Conservation (phyloP, 2,113 vertebrate species). For the Macheiramphus alcinus region DNA sequence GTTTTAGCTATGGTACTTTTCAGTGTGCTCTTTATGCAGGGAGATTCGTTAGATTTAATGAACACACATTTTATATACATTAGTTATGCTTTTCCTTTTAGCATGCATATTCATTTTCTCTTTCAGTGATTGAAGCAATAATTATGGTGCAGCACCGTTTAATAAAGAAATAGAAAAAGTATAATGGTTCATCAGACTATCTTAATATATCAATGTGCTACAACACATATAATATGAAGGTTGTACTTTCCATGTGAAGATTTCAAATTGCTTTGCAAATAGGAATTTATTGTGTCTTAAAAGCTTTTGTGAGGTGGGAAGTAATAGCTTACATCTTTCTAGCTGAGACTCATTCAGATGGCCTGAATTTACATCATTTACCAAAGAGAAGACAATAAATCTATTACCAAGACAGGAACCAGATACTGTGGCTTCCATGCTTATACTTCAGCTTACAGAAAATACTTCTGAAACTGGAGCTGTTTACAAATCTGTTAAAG, state of each 20-base stretch:
- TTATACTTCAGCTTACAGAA: neutral
- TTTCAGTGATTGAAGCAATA: neutral
- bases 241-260: neutral
- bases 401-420: neutral
- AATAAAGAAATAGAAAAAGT: slow-evolving; percentile 25
- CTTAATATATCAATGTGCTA: neutral
- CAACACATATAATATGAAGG: neutral
- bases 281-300: slow-evolving; percentile 10
- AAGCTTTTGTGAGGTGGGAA: neutral
- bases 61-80: slow-evolving; percentile 4
- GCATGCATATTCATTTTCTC: slow-evolving; percentile 22
- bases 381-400: neutral
- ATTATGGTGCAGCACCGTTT: neutral
- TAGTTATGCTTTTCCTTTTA: slow-evolving; percentile 15
- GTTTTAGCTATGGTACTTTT: neutral
- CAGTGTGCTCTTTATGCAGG: neutral
- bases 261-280: slow-evolving; percentile 11
- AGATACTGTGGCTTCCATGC: neutral
- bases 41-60: slow-evolving; percentile 20
- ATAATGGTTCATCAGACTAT: neutral
- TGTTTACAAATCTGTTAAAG: slow-evolving; percentile 4
- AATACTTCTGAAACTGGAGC: neutral
- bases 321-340: neutral
- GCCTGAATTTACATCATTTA: neutral
- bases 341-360: neutral